These are phyloP conservation scores for Ischnura elegans DNA, from an alignment of 2,888 invertebrate species.

Conservation along the genomic window DNA sequence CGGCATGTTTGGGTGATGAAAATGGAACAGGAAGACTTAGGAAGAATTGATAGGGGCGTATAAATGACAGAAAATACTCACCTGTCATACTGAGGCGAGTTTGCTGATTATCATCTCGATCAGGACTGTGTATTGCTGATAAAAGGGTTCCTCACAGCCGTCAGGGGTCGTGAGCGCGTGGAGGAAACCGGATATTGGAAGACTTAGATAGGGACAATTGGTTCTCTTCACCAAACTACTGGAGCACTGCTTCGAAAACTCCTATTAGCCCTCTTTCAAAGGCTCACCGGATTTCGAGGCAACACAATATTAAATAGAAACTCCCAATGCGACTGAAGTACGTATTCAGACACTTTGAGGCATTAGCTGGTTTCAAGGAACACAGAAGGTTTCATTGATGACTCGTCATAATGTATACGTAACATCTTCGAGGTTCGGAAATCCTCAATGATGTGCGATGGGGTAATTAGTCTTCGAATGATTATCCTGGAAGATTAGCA, in stretches of 20 bases:
- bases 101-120: constrained; percentile 51
- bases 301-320: background rate
- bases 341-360: background rate
- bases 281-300: background rate
- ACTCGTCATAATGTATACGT: background rate
- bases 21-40: background rate
- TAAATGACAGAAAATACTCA: background rate
- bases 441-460: background rate
- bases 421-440: background rate
- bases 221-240: background rate
- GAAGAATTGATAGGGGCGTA: background rate
- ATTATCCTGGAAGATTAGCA: constrained; percentile 36
- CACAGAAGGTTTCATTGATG: background rate
- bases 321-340: background rate
- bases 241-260: background rate
- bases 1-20: too few species aligned
- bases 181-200: background rate
- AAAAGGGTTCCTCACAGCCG: constrained; percentile 4
- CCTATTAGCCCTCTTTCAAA: background rate
- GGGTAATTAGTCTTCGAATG: background rate
- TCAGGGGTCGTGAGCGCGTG: background rate
- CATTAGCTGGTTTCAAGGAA: background rate
- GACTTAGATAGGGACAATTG: background rate
- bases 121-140: constrained; percentile 30
- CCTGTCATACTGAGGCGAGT: constrained; percentile 55